A percentile compares a stretch with the other conserved stretches of the same genome.
Evolutionary conservation across 2,888 invertebrate genomes (phyloP).

Genomic region (Aphodius granarius): DNA sequence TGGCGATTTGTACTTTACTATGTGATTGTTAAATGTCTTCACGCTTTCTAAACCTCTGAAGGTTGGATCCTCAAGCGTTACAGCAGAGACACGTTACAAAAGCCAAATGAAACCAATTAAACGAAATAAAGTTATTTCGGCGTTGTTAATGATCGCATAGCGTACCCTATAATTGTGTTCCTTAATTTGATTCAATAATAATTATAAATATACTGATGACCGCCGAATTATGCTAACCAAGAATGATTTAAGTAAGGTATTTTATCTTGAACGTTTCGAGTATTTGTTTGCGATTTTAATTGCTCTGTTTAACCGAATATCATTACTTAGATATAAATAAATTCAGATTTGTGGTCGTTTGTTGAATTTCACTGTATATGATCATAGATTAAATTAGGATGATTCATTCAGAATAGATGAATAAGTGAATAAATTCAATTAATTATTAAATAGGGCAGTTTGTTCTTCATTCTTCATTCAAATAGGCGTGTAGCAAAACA

Average conservation of each 20-base stretch:
- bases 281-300: not conserved
- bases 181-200: not conserved
- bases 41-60: not conserved
- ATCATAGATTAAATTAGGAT: not conserved
- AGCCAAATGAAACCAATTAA: not conserved
- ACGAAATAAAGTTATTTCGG: not conserved
- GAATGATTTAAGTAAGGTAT: not conserved
- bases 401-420: not conserved
- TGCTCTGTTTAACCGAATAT: not conserved
- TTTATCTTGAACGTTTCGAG: not conserved
- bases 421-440: not conserved
- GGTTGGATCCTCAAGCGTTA: not conserved
- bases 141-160: not conserved
- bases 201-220: not conserved
- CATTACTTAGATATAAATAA: not conserved
- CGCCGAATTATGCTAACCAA: not conserved
- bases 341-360: not conserved
- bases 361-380: not conserved
- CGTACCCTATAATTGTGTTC: not conserved
- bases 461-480: no score
- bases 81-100: not conserved
- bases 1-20: not conserved
- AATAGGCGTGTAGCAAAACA: no score
- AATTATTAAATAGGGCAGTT: not conserved
- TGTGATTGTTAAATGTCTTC: not conserved